phyloP scores from a whole-genome alignment of 2,888 invertebrate genomes.

The Tineola bisselliella region DNA sequence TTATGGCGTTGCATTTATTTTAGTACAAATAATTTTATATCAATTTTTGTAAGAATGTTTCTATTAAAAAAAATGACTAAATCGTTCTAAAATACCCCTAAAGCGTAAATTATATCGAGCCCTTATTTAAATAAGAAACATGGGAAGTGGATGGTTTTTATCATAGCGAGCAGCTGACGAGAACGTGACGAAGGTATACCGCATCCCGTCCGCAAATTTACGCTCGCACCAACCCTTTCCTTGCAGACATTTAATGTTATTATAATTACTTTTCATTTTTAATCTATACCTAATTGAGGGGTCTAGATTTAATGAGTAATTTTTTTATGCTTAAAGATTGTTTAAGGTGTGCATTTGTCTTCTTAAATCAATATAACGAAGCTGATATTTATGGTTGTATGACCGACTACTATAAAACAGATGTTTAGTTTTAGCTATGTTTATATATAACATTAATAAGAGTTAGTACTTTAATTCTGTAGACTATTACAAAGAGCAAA shows the following conservation, averaged over 20 bases:
- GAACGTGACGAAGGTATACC: slow-evolving; percentile 34
- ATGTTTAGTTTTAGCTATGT: too few species aligned
- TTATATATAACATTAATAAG: too few species aligned
- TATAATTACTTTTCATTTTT: slow-evolving; percentile 23
- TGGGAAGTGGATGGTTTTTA: slow-evolving; percentile 19
- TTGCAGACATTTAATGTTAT: slow-evolving; percentile 24
- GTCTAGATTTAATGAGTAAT: not conserved
- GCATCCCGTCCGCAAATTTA: slow-evolving; percentile 26
- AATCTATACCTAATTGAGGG: slow-evolving; percentile 8
- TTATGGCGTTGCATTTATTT: not conserved
- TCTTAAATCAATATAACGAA: too few species aligned
- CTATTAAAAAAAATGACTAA: too few species aligned
- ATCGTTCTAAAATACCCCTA: not conserved
- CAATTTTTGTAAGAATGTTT: too few species aligned
- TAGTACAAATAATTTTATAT: too few species aligned
- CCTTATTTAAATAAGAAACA: slow-evolving; percentile 15
- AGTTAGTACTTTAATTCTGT: too few species aligned
- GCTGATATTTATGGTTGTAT: too few species aligned
- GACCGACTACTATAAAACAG: too few species aligned
- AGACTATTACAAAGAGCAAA: too few species aligned
- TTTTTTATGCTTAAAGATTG: too few species aligned
- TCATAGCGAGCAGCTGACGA: slow-evolving; percentile 19
- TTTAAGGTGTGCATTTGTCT: too few species aligned
- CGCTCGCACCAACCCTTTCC: slow-evolving; percentile 12
- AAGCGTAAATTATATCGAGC: not conserved